Conservation (phyloP, 2,888 invertebrate species). For the Sericinus montela region DNA sequence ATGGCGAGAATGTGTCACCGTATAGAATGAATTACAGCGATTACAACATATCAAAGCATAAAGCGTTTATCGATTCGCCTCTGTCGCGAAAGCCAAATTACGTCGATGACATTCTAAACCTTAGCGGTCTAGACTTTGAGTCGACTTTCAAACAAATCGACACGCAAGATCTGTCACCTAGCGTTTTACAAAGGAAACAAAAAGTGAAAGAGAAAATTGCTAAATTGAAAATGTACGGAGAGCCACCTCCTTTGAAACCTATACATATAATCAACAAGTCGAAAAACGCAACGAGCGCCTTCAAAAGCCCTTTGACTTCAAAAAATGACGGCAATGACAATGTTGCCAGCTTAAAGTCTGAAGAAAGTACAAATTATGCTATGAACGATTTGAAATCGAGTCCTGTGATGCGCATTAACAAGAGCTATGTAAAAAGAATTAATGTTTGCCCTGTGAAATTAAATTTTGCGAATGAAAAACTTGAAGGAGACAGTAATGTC, state of each 20-base stretch:
- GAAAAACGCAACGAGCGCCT: conserved; percentile 51
- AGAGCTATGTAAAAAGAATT: conserved; percentile 38
- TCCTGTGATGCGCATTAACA: conserved; percentile 43
- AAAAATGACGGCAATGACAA: conserved; percentile 26
- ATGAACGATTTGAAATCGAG: conserved; percentile 27
- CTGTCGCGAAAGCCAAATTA: conserved; percentile 28
- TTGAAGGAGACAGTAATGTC: conserved; percentile 30
- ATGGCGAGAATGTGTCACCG: conserved; percentile 53
- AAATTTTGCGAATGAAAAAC: conserved; percentile 38
- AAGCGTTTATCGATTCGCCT: conserved; percentile 54
- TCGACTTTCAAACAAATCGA: conserved; percentile 58
- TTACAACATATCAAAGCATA: conserved; percentile 47
- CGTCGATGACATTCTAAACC: conserved; percentile 45
- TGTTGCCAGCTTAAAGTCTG: conserved; percentile 32
- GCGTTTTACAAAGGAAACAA: conserved; percentile 44
- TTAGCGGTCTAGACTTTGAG: conserved; percentile 66
- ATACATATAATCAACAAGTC: conserved; percentile 61
- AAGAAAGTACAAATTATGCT: conserved; percentile 14
- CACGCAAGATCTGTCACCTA: conserved; percentile 46
- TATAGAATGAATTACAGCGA: conserved; percentile 49
- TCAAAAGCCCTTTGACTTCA: conserved; percentile 53
- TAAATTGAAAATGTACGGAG: conserved; percentile 73
- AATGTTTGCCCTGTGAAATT: conserved; percentile 50
- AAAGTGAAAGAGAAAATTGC: conserved; percentile 63
- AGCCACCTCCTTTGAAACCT: conserved; percentile 76